Conservation (phyloP, 2,797 vertebrate genomes). For the Leucoraja ocellata region DNA sequence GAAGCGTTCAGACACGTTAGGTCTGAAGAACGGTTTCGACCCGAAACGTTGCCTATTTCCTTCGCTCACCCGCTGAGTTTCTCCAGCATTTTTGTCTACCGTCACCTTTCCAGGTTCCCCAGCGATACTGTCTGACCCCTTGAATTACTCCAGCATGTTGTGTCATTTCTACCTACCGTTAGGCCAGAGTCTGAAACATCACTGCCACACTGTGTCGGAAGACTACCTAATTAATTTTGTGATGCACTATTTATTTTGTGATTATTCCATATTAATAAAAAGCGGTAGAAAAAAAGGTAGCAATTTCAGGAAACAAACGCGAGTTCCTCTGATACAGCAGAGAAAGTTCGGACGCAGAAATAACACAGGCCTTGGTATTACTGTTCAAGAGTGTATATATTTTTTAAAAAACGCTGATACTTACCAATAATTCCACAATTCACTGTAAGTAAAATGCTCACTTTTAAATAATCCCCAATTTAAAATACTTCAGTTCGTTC, state of each 20-base stretch:
- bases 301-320: neutral
- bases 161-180: neutral
- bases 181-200: neutral
- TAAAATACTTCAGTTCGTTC: neutral
- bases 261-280: too few species aligned
- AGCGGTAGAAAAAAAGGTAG: neutral
- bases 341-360: too few species aligned
- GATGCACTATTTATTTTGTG: too few species aligned
- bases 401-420: neutral
- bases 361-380: neutral
- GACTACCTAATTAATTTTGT: neutral
- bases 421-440: neutral
- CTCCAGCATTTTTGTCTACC: too few species aligned
- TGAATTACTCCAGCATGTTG: too few species aligned
- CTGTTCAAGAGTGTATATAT: neutral
- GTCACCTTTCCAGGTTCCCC: too few species aligned
- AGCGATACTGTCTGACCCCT: too few species aligned
- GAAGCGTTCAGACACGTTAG: too few species aligned
- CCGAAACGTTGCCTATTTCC: too few species aligned
- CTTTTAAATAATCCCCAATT: neutral
- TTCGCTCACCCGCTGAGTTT: too few species aligned
- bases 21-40: too few species aligned
- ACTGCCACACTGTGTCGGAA: neutral
- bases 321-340: neutral
- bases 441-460: neutral